Conservation (phyloP, 2,113 vertebrate species). For the Dromaius novaehollandiae region DNA sequence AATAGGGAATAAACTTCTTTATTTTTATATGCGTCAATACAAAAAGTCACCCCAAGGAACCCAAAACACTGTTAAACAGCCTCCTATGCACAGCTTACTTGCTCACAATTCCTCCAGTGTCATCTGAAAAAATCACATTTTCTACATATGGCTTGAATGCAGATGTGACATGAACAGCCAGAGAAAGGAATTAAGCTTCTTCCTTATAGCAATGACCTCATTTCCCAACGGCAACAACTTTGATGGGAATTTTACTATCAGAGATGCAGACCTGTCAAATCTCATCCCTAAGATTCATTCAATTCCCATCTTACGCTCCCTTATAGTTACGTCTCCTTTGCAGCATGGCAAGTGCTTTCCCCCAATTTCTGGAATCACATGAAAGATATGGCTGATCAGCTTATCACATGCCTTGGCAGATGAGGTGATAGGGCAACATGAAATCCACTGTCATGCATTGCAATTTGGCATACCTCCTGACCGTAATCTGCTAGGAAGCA, state of each 20-base stretch:
- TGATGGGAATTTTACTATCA: background rate
- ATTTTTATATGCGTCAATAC: background rate
- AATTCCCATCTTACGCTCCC: background rate
- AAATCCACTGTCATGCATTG: background rate
- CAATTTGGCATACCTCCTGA: background rate
- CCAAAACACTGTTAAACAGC: background rate
- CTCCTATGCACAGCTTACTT: background rate
- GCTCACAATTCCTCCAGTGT: background rate
- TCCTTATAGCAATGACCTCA: rapidly evolving
- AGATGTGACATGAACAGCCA: background rate
- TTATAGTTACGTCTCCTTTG: background rate
- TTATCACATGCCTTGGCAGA: background rate
- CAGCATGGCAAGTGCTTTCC: background rate
- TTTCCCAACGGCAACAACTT: background rate
- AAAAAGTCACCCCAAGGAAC: background rate
- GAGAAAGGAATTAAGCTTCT: background rate
- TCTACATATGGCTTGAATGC: background rate
- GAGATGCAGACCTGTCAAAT: background rate
- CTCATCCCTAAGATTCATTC: background rate
- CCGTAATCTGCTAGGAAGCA: rapidly evolving
- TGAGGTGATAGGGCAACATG: background rate
- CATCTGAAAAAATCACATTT: background rate
- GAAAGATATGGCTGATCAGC: background rate
- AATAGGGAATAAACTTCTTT: background rate
- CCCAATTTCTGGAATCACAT: background rate